Base-by-base conservation (phyloP, 2,113 vertebrate genomes). In the Labeo rohita region DNA sequence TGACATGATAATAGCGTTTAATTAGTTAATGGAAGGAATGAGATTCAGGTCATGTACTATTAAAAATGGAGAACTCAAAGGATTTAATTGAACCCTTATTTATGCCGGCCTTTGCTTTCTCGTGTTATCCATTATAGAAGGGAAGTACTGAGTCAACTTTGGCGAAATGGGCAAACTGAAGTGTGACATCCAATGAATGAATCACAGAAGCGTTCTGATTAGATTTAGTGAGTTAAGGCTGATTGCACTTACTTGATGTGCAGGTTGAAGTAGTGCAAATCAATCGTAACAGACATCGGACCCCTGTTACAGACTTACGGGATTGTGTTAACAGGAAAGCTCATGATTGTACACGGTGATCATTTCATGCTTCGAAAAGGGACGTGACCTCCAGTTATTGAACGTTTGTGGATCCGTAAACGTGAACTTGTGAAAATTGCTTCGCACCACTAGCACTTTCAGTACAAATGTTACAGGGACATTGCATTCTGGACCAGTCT, bases 21-120 rank as follows among this genome's bases (percentile, higher is more conserved):
- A 92, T 93, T 91, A 90, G 92, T 89, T 92, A 93, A 94, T 93
- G 92, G 87, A 92, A 89, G 50, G 84, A 83, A 89, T 90, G 74
- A 77, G 85, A 85, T 65, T 90, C 83, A 84, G 89, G 91, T 90
- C 91, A 86, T 61, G 84, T 90, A 68, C 84, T 23, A 78, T 84
- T 61, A 86, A 84, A 85, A 79, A 50, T 21, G 21, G 45, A 87
- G 52, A 84, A 73, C 83, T 91, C 80, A 76, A 88, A 89, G 86
- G 68, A 88, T 86, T 84, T 89, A 86, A 85, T 85, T 74, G 81
- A 83, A 18, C 77, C 73, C 78, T 87, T 84, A 85, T 86, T 90
- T 87, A 85, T 89, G 87, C 88, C 85, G 59, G 21, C 73, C 6
- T 47, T 83, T 6, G 18, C 50, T 75, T 72, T 56, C 9, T 36